Evolutionary conservation across 2,797 vertebrate genomes (phyloP), one percentile per base, ranked within the genome.

Genomic region (Phylloscopus collybita): DNA sequence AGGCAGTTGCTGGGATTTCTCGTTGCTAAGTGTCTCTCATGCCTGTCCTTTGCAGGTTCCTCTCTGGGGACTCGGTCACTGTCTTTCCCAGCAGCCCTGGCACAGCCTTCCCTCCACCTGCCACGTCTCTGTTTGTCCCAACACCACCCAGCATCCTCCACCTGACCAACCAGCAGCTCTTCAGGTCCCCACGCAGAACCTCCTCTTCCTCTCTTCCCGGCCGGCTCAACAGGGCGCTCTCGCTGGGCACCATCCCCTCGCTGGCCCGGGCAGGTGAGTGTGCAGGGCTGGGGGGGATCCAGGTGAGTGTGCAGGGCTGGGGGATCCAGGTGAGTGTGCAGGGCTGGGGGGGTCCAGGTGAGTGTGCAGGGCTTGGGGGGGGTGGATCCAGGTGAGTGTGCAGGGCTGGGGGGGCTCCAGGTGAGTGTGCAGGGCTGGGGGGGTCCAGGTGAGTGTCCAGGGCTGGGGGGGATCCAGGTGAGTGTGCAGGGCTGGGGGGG

Each of bases 181-280:
- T 97, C 90, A 98, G 98, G 45, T 97, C 98, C 5, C 98, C 98
- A 13, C 98, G 97, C 27, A 98, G 98, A 88, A 96, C 98, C 3
- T 98, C 98, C 0, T 98, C 99, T 5, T 99, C 99, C 42, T 99
- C 99, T 1, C 98, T 99, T 61, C 99, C 99, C 0, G 98, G 99
- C 13, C 99, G 99, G 9, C 98, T 99, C 91, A 99, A 98, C 98
- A 97, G 98, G 91, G 99, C 99, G 1, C 99, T 99, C 7, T 98
- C 98, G 0, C 98, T 99, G 65, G 99, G 99, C 56, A 99, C 99
- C 59, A 99, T 98, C 13, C 99, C 99, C 38, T 98, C 99, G 32
- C 97, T 99, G 83, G 98, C 98, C 34, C 97, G 98, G 71, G 97
- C 99, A 96, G 99, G 99, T 99, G 97, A n/a, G 61, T 15, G 53